Conservation (phyloP, 2,113 vertebrate genomes). For the Cyprinodon tularosa region DNA sequence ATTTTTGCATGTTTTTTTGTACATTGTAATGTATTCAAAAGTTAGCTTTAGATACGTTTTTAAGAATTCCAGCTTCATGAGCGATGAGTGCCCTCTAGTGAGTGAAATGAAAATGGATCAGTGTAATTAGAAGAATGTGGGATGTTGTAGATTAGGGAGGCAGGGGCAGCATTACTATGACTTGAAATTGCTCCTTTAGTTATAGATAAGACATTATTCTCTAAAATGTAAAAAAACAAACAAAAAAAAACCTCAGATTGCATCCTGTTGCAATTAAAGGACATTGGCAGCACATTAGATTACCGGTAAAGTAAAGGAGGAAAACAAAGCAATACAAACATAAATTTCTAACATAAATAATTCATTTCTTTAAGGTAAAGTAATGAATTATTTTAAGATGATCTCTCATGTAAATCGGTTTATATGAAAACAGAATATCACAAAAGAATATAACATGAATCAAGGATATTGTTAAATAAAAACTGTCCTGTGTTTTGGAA, state of each 20-base stretch:
- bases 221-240: not conserved
- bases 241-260: no score
- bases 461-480: not conserved
- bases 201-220: slow-evolving; percentile 14
- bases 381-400: not conserved
- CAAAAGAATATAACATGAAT: not conserved
- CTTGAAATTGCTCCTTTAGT: slow-evolving; percentile 20
- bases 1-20: no score
- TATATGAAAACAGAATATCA: not conserved
- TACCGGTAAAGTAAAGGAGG: not conserved
- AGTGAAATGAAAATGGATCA: not conserved
- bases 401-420: not conserved
- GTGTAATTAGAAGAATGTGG: not conserved
- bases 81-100: slow-evolving; percentile 70
- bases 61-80: not conserved
- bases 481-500: no score
- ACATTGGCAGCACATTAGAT: not conserved
- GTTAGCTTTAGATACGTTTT: slow-evolving; percentile 11
- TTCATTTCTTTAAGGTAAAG: not conserved
- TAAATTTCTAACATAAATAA: not conserved
- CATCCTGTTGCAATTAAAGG: not conserved
- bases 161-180: not conserved
- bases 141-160: slow-evolving; percentile 4
- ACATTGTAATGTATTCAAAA: not conserved
- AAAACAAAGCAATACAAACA: not conserved